A percentile compares a stretch with the other conserved stretches of the same genome.
Conservation (phyloP, 2,888 invertebrate genomes). For the Malacosoma neustria region DNA sequence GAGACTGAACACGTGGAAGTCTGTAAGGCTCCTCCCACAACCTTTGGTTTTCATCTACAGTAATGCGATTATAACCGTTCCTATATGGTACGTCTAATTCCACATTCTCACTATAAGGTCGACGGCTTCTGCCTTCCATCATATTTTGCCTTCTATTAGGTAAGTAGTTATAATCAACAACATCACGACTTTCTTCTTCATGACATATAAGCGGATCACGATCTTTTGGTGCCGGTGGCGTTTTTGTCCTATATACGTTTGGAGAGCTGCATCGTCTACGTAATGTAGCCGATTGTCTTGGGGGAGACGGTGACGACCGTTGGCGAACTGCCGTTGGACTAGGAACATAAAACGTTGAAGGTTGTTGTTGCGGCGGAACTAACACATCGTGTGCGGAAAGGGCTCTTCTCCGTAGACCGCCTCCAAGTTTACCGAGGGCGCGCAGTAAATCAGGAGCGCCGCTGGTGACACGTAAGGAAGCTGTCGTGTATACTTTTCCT, state of each 20-base stretch:
- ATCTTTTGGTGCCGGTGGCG: conserved; percentile 37
- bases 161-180: conserved; percentile 48
- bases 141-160: conserved; percentile 46
- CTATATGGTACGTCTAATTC: conserved; percentile 53
- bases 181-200: conserved; percentile 57
- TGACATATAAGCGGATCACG: conserved; percentile 44
- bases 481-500: conserved; percentile 67
- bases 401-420: conserved; percentile 79
- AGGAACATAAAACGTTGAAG: conserved; percentile 83
- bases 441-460: conserved; percentile 80
- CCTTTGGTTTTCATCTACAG: conserved; percentile 39
- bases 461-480: conserved; percentile 61
- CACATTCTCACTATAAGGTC: conserved; percentile 66
- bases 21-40: conserved; percentile 65
- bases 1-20: conserved; percentile 52
- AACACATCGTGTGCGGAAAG: conserved; percentile 82
- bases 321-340: conserved; percentile 70
- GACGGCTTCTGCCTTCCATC: conserved; percentile 41
- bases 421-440: conserved; percentile 81
- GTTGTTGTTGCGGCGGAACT: conserved; percentile 69
- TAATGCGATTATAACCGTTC: conserved; percentile 52
- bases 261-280: conserved; percentile 63
- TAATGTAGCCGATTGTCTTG: conserved; percentile 46
- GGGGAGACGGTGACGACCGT: conserved; percentile 54
- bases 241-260: conserved; percentile 53